Percentiles rank a stretch among this genome's conserved stretches.
phyloP scores from a whole-genome alignment of 2,113 vertebrate genomes.

The Balaeniceps rex region DNA sequence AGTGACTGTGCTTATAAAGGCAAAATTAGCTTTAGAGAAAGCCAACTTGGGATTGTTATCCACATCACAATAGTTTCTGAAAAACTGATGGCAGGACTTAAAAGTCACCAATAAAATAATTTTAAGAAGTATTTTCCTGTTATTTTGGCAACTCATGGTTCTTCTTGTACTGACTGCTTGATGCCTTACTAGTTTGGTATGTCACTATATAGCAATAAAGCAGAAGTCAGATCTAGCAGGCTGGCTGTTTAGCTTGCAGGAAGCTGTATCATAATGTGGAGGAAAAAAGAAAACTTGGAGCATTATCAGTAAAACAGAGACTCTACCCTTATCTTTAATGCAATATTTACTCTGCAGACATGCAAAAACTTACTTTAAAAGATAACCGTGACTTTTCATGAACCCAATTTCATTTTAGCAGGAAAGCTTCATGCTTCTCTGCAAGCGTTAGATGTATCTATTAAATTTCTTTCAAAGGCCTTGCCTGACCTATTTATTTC shows the following conservation, averaged over 20 bases:
- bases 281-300: background rate
- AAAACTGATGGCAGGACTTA: background rate
- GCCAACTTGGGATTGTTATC: background rate
- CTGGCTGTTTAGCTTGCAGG: background rate
- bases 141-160: background rate
- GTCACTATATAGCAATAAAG: background rate
- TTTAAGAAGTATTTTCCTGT: background rate
- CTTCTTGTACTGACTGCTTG: background rate
- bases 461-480: background rate
- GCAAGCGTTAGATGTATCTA: background rate
- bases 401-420: constrained; percentile 5
- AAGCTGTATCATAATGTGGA: background rate
- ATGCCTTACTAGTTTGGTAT: background rate
- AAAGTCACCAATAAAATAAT: background rate
- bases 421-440: background rate
- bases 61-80: background rate
- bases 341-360: background rate
- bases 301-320: background rate
- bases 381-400: background rate
- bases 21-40: background rate
- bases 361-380: constrained; percentile 4
- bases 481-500: background rate
- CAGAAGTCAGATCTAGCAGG: background rate
- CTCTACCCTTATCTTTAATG: background rate
- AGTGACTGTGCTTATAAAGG: background rate